phyloP scores from a whole-genome alignment of 2,797 vertebrate species.

The Chloroceryle amazona region DNA sequence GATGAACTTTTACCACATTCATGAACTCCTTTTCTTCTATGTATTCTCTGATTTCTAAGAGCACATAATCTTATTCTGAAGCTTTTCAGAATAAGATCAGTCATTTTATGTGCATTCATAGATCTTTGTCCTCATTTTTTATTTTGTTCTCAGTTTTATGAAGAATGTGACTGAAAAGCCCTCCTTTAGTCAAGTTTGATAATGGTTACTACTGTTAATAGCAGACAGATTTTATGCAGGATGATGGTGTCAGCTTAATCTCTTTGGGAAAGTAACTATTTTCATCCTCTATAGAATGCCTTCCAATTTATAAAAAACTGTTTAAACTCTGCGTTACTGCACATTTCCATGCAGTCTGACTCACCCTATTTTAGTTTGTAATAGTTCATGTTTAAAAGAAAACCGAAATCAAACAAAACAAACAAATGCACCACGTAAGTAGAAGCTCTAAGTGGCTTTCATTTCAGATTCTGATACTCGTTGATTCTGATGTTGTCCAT shows the following conservation, averaged over 20 bases:
- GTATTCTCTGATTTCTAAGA: not conserved
- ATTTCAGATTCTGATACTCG: not conserved
- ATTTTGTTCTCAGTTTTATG: not conserved
- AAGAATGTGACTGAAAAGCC: not conserved
- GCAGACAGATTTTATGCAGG: not conserved
- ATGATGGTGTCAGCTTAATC: not conserved
- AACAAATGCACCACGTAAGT: not conserved
- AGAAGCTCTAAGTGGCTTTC: not conserved
- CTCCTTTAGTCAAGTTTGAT: not conserved
- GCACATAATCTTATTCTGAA: not conserved
- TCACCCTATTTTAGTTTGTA: not conserved
- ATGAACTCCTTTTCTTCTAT: not conserved
- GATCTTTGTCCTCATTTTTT: not conserved
- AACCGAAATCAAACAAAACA: not conserved
- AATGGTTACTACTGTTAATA: rapidly evolving
- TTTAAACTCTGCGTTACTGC: not conserved
- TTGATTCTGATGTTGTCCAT: not conserved
- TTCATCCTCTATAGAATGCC: not conserved
- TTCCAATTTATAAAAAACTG: not conserved
- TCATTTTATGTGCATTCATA: not conserved
- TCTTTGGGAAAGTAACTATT: not conserved
- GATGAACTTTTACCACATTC: not conserved
- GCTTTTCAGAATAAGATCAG: not conserved
- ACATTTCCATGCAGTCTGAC: not conserved
- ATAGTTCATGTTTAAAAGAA: not conserved